Percentiles rank a stretch among this genome's conserved stretches.
These are phyloP conservation scores for Helostoma temminkii DNA, from an alignment of 2,797 vertebrate genomes.

Conservation along the genomic window DNA sequence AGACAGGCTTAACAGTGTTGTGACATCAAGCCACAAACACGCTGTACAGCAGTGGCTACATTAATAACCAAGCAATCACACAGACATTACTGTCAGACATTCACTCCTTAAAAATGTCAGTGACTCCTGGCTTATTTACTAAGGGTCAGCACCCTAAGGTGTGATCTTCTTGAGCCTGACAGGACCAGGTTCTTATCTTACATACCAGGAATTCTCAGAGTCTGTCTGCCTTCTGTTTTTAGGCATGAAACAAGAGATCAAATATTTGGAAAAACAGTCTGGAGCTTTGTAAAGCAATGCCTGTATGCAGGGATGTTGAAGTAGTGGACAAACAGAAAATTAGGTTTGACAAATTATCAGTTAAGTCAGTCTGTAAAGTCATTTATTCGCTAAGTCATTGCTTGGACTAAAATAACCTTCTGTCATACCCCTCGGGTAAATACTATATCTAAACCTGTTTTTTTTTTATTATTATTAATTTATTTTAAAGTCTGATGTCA, in stretches of 20 bases:
- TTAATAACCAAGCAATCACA: background rate
- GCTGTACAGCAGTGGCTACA: background rate
- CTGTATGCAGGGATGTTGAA: too few relatives aligned
- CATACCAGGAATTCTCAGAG: slow-evolving; percentile 51
- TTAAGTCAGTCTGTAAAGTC: too few relatives aligned
- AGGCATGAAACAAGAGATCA: background rate
- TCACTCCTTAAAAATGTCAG: background rate
- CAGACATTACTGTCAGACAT: background rate
- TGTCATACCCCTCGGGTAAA: too few relatives aligned
- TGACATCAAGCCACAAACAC: background rate
- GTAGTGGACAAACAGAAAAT: too few relatives aligned
- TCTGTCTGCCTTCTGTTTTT: slow-evolving; percentile 16
- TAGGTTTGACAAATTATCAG: too few relatives aligned
- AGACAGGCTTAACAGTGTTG: background rate
- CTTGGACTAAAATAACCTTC: too few relatives aligned
- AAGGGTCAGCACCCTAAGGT: slow-evolving; percentile 35
- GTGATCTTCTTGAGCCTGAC: slow-evolving; percentile 25
- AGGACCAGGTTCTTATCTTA: slow-evolving; percentile 47
- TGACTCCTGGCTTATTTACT: background rate
- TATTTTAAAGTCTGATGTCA: too few relatives aligned
- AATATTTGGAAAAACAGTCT: background rate
- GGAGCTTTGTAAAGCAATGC: background rate
- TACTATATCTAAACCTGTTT: too few relatives aligned
- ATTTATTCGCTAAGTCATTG: too few relatives aligned
- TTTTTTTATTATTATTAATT: too few relatives aligned